Percentiles rank a stretch among this genome's conserved stretches.
phyloP scores from a whole-genome alignment of 2,113 vertebrate genomes.

The Epinephelus cyanopodus region DNA sequence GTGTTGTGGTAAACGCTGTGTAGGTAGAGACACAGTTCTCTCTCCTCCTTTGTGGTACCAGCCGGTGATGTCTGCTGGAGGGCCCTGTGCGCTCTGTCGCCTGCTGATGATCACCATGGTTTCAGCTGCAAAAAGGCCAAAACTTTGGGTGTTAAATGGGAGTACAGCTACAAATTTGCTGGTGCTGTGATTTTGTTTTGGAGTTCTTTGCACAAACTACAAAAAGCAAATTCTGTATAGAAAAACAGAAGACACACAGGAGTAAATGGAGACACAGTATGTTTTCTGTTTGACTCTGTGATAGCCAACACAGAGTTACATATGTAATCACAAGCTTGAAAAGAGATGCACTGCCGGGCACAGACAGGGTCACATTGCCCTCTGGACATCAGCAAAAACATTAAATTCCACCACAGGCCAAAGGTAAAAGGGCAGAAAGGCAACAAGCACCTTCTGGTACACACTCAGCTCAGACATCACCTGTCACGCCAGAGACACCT shows the following conservation, averaged over 20 bases:
- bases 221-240: not conserved
- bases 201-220: conserved; percentile 11
- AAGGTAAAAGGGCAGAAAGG: conserved; percentile 41
- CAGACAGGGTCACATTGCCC: not conserved
- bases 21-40: not conserved
- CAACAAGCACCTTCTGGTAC: conserved; percentile 68
- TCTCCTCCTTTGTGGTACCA: conserved; percentile 53
- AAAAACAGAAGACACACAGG: not conserved
- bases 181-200: conserved; percentile 7
- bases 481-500: conserved; percentile 70
- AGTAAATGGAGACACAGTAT: not conserved
- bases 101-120: conserved; percentile 71
- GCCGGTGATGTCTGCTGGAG: conserved; percentile 55
- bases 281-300: conserved; percentile 3
- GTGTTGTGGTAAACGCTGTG: conserved; percentile 18
- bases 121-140: conserved; percentile 71
- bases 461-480: conserved; percentile 74
- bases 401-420: conserved; percentile 21
- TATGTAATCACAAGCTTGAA: conserved; percentile 38
- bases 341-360: conserved; percentile 14
- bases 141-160: conserved; percentile 57
- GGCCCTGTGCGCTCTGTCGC: conserved; percentile 32
- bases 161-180: conserved; percentile 39
- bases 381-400: conserved; percentile 3
- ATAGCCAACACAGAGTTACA: conserved; percentile 8